Evolutionary conservation across 2,797 vertebrate genomes (phyloP).

Genomic region (Iguana delicatissima): DNA sequence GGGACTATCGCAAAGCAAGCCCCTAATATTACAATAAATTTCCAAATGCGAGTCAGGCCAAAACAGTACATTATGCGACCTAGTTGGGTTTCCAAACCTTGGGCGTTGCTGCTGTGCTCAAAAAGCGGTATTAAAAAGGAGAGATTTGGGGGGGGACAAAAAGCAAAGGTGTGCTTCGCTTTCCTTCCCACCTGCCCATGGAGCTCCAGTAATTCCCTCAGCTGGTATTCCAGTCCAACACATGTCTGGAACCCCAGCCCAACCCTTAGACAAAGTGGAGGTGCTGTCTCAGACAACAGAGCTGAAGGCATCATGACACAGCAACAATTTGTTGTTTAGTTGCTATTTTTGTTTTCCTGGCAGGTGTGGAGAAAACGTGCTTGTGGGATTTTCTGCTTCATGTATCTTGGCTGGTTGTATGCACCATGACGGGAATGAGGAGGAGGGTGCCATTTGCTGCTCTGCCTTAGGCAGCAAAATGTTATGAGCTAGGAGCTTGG

Average conservation of each 20-base stretch:
- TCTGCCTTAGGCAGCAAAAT: too few species aligned
- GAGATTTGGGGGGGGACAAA: neutral
- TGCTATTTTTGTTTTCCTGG: neutral
- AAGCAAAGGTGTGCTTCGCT: neutral
- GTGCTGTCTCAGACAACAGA: neutral
- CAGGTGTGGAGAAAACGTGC: neutral
- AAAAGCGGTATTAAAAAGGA: neutral
- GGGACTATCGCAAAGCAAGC: neutral
- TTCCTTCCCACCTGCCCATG: neutral
- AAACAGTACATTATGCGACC: neutral
- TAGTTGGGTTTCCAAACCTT: neutral
- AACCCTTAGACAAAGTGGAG: neutral
- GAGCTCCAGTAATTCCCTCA: neutral
- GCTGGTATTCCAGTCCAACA: neutral
- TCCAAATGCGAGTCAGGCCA: neutral
- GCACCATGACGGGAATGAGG: too few species aligned
- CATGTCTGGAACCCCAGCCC: neutral
- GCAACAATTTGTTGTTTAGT: neutral
- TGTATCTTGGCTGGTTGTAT: neutral
- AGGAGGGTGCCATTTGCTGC: too few species aligned
- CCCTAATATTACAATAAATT: slow-evolving; percentile 17
- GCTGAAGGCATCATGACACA: neutral
- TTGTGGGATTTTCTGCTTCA: neutral
- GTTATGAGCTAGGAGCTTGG: too few species aligned
- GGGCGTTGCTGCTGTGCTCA: neutral